Evolutionary conservation across 2,113 vertebrate species (phyloP).

Genomic region (Seriola aureovittata): DNA sequence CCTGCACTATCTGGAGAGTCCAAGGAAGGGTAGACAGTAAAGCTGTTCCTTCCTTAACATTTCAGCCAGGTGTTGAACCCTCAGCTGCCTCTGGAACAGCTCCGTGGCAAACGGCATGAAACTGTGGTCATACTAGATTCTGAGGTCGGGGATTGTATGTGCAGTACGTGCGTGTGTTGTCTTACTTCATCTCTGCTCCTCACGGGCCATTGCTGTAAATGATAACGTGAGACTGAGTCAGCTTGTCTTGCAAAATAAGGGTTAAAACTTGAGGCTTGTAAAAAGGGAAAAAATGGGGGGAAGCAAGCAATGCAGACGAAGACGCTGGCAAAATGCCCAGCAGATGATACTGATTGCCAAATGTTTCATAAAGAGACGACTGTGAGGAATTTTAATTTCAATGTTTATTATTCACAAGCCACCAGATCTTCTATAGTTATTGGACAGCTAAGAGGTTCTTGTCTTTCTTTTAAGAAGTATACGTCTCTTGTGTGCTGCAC

Average conservation of each 20-base stretch:
- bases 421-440: neutral
- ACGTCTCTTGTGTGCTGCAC: neutral
- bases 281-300: neutral
- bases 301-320: neutral
- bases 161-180: neutral
- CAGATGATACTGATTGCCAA: slow-evolving; percentile 50
- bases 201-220: neutral
- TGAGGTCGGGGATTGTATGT: neutral
- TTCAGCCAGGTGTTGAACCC: neutral
- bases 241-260: slow-evolving; percentile 25
- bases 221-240: slow-evolving; percentile 20
- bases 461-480: neutral
- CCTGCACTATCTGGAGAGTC: neutral
- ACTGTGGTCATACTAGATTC: neutral
- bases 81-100: neutral
- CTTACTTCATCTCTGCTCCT: neutral
- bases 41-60: neutral
- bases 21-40: neutral
- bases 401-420: slow-evolving; percentile 38
- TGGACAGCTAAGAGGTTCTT: neutral
- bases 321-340: slow-evolving; percentile 27
- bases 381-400: slow-evolving; percentile 41
- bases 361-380: slow-evolving; percentile 39
- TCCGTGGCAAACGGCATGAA: neutral
- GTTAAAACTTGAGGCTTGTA: slow-evolving; percentile 26